A percentile compares a stretch with the other conserved stretches of the same genome.
These are phyloP conservation scores for Centropus bengalensis DNA, from an alignment of 2,113 vertebrate genomes.

Conservation along the genomic window DNA sequence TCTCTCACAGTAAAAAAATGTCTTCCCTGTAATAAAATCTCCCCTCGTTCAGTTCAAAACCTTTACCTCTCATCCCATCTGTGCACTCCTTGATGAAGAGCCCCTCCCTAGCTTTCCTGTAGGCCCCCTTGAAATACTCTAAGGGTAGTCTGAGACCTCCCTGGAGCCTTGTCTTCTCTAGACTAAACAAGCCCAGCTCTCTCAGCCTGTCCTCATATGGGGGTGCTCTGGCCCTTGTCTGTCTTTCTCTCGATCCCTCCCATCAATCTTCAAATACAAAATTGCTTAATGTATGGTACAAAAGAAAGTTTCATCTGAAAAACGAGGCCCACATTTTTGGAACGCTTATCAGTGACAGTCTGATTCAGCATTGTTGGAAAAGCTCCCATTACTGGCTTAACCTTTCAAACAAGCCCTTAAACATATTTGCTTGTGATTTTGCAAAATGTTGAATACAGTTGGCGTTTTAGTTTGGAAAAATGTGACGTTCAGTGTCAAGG, in stretches of 20 bases:
- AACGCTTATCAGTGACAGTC: not conserved
- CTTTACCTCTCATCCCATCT: no score
- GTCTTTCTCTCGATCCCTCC: not conserved
- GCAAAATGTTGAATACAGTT: not conserved
- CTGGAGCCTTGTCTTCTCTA: no score
- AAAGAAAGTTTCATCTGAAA: not conserved
- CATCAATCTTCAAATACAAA: not conserved
- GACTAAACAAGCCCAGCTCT: no score
- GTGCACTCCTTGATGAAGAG: no score
- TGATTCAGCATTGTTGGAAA: not conserved
- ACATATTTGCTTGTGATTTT: not conserved
- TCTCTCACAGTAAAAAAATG: no score
- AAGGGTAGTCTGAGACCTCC: no score
- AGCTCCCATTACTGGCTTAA: not conserved
- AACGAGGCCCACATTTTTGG: not conserved
- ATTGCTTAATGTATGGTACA: not conserved
- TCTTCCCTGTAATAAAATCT: no score
- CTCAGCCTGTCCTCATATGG: no score
- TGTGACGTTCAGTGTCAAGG: not conserved
- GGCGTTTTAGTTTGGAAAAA: conserved; percentile 4
- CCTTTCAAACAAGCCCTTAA: not conserved
- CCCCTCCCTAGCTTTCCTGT: no score
- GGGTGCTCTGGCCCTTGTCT: no score
- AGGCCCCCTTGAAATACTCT: no score
- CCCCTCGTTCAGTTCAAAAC: no score